These are phyloP conservation scores for Parnassius mnemosyne DNA, from an alignment of 2,888 invertebrate genomes.

Conservation along the genomic window DNA sequence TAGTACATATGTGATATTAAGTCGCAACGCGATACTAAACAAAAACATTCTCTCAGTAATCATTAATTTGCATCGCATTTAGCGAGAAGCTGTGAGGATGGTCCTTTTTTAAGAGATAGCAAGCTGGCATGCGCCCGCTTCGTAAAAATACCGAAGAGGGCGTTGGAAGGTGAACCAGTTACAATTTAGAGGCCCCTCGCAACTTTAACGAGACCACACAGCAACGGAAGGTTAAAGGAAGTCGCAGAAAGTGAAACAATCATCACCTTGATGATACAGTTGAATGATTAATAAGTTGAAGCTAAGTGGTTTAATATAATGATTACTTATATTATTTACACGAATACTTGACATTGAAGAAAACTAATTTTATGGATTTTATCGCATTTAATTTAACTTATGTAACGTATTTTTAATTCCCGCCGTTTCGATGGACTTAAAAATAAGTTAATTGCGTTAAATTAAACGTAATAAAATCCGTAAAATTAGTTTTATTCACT, in stretches of 20 bases:
- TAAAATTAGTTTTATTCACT: too few species aligned
- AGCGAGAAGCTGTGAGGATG: slow-evolving; percentile 4
- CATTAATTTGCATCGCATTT: slow-evolving; percentile 9
- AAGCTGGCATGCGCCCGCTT: slow-evolving; percentile 10
- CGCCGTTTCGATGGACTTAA: too few species aligned
- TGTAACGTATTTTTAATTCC: too few species aligned
- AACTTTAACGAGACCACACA: slow-evolving; percentile 24
- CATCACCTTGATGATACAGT: slow-evolving; percentile 7
- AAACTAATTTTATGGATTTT: too few species aligned
- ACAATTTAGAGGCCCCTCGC: slow-evolving; percentile 29
- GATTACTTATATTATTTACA: too few species aligned
- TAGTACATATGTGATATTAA: too few species aligned
- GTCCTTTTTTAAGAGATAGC: neutral
- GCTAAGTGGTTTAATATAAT: neutral
- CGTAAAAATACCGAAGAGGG: slow-evolving; percentile 33
- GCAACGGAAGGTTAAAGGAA: slow-evolving; percentile 4
- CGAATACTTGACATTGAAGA: too few species aligned
- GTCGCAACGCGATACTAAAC: too few species aligned
- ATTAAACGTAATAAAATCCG: too few species aligned
- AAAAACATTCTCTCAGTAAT: neutral
- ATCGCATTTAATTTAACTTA: too few species aligned
- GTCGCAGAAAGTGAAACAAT: slow-evolving; percentile 9
- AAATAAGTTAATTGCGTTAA: too few species aligned
- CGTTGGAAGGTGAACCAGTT: slow-evolving; percentile 38
- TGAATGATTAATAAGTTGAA: slow-evolving; percentile 1